Base-by-base conservation (phyloP, 1,140 invertebrate species). In the Plutomurus gul region DNA sequence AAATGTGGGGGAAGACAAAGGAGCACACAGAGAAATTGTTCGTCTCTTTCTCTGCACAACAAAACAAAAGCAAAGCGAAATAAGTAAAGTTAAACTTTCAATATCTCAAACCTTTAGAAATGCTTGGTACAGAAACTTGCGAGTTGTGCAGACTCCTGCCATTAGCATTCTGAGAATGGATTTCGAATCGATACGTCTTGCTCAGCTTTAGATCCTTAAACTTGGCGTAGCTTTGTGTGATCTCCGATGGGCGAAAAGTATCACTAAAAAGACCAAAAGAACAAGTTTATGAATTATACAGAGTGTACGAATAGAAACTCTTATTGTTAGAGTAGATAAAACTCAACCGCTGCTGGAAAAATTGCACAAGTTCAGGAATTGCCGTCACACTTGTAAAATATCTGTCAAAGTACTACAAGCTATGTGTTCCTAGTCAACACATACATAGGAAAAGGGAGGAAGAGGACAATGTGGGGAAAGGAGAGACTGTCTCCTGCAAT, bases 121-220 rank as follows among this genome's bases (percentile, higher is more conserved):
- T 85, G 46, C 87, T 86, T 22, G 92, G 92, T 36, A 94, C 89
- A 75, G 87, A 87, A 30, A 93, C 85, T 30, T 85, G 86, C 5
- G 92, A 90, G 56, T 84, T 88, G 10, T 89, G 85, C 16, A 84
- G 79, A 56, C 90, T 92, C 1, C 84, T 79, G 4, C 92, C 92
- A 49, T 88, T 87, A 4, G 84, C 84, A 85, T 93, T 93, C 1
- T 83, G 84, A 0, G 92, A 84, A 81, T 88, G 82, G 36, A 90
- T 87, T 65, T 86, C 86, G 78, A 91, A 90, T 30, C 80, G 86
- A 81, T 90, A 90, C 47, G 83, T 86, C n/a, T 27, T 79, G 27
- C 85, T 84, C 27, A 85, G 85, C n/a, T 82, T 85, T 37, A 91
- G 82, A 60, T 87, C 87, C 16, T 85, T 85, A 82, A 90, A 90